Conservation (phyloP, 2,888 invertebrate genomes). For the Shargacucullia verbasci region DNA sequence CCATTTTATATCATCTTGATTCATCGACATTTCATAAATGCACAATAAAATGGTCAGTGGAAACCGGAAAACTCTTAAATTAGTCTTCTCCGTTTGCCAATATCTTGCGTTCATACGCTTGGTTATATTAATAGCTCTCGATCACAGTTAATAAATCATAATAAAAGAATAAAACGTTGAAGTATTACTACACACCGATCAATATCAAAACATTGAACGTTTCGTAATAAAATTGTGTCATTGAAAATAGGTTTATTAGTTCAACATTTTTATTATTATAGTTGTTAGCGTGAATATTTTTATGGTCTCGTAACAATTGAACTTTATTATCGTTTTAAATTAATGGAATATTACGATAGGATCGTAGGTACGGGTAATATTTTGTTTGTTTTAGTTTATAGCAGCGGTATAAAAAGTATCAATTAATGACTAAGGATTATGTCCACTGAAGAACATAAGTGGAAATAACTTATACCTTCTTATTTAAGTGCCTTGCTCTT, state of each 20-base stretch:
- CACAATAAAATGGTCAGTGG: too few species aligned
- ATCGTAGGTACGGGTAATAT: not conserved
- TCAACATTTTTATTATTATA: constrained; percentile 46
- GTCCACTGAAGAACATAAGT: too few species aligned
- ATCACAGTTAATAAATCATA: not conserved
- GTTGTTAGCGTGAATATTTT: constrained; percentile 44
- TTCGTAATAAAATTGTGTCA: constrained; percentile 50
- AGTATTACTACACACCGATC: constrained; percentile 38
- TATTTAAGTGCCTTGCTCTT: too few species aligned
- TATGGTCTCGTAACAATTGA: constrained; percentile 49
- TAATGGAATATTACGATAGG: constrained; percentile 34
- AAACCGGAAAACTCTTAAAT: too few species aligned
- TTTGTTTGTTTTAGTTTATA: not conserved
- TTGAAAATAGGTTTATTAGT: constrained; percentile 52
- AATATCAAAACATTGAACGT: constrained; percentile 31
- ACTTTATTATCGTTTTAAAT: constrained; percentile 39
- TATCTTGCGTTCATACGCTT: too few species aligned
- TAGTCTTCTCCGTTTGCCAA: too few species aligned
- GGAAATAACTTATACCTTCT: too few species aligned
- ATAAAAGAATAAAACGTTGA: constrained; percentile 30
- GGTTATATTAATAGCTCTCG: too few species aligned
- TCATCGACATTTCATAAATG: too few species aligned
- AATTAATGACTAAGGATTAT: too few species aligned
- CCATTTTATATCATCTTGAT: too few species aligned
- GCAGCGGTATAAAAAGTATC: not conserved